phyloP scores from a whole-genome alignment of 2,888 invertebrate genomes.

The Leptopilina myrica region DNA sequence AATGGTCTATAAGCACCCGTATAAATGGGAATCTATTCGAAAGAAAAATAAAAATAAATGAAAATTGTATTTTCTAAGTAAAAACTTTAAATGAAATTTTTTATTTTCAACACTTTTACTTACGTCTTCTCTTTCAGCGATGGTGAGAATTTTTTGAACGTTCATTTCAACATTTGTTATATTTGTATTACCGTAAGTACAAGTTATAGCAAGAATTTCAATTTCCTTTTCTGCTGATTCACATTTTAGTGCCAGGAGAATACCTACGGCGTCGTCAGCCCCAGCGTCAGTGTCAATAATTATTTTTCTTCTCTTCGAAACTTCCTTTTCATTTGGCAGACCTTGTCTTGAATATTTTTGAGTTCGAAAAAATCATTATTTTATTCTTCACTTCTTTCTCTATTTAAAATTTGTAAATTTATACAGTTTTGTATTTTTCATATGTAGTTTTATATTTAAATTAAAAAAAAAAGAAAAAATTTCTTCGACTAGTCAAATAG shows the following conservation, averaged over 20 bases:
- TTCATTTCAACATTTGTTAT: slow-evolving; percentile 77
- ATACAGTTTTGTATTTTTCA: too few species aligned
- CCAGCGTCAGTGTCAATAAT: slow-evolving; percentile 78
- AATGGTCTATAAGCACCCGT: slow-evolving; percentile 73
- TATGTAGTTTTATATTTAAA: too few species aligned
- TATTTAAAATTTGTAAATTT: too few species aligned
- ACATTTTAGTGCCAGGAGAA: slow-evolving; percentile 72
- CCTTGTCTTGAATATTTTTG: background rate
- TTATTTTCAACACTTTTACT: slow-evolving; percentile 54
- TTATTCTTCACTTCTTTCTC: too few species aligned
- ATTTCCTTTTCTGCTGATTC: slow-evolving; percentile 60
- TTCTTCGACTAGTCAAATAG: too few species aligned
- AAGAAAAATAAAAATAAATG: too few species aligned
- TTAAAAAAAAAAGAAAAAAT: too few species aligned
- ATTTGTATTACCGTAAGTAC: slow-evolving; percentile 78
- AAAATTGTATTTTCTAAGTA: too few species aligned
- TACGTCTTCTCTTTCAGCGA: slow-evolving; percentile 72
- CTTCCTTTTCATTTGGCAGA: background rate
- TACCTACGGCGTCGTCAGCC: slow-evolving; percentile 77
- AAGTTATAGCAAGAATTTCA: slow-evolving; percentile 79
- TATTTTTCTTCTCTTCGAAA: slow-evolving; percentile 57
- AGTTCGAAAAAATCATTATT: too few species aligned
- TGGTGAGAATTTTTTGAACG: slow-evolving; percentile 77
- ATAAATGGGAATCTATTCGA: slow-evolving; percentile 77
- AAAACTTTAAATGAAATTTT: too few species aligned